Conservation (phyloP, 2,113 vertebrate genomes). For the Antennarius striatus region DNA sequence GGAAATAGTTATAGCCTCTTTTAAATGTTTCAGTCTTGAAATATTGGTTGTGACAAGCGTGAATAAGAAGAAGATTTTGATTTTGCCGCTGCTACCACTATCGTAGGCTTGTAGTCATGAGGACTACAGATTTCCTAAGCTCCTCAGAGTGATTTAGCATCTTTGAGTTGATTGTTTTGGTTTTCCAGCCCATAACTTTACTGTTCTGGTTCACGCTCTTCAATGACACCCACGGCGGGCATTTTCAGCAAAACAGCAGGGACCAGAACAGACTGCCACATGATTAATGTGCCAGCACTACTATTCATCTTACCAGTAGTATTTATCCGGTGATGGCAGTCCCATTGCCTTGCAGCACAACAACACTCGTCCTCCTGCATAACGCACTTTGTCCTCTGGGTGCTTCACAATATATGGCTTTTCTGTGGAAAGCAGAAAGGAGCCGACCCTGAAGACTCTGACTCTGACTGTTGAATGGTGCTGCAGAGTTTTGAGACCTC, state of each 20-base stretch:
- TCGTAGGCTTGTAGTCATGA: neutral
- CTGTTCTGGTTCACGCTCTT: neutral
- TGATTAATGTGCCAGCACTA: neutral
- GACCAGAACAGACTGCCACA: neutral
- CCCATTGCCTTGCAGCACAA: constrained; percentile 92
- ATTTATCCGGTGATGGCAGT: constrained; percentile 86
- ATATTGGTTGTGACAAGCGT: neutral
- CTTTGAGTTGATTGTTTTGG: neutral
- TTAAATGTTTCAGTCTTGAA: neutral
- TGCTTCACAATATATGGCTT: constrained; percentile 91
- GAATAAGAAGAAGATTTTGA: no score
- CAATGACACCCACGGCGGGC: neutral
- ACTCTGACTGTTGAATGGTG: constrained; percentile 21
- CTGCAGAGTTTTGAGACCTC: constrained; percentile 27
- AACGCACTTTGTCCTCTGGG: constrained; percentile 85
- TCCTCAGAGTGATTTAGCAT: neutral
- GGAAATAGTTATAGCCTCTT: neutral
- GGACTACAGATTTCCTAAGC: neutral
- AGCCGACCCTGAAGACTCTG: constrained; percentile 20
- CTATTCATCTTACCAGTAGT: constrained; percentile 86
- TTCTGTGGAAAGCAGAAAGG: constrained; percentile 74
- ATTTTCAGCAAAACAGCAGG: neutral
- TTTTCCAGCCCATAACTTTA: neutral
- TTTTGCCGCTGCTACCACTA: no score
- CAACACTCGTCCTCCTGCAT: constrained; percentile 85